Percentiles rank a stretch among this genome's conserved stretches.
These are phyloP conservation scores for Tragelaphus buxtoni DNA, from an alignment of 2,113 vertebrate species.

Conservation along the genomic window DNA sequence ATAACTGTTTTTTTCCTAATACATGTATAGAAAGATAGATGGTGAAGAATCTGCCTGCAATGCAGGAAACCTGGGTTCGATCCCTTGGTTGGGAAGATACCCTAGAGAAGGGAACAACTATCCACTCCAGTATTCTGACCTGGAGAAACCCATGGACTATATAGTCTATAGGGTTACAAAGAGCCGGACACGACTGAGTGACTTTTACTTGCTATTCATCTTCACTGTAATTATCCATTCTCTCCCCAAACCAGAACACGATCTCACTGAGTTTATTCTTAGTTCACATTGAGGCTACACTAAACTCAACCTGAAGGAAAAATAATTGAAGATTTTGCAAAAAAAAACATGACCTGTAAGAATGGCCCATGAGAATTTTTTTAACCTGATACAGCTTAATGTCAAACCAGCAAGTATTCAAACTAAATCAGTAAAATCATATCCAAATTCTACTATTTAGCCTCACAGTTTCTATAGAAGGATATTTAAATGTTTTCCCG, in stretches of 20 bases:
- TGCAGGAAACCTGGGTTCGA: not conserved
- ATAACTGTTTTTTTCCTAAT: not conserved
- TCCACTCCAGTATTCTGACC: not conserved
- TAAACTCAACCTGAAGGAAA: not conserved
- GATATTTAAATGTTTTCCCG: conserved; percentile 69
- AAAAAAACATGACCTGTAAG: not conserved
- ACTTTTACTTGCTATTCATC: not conserved
- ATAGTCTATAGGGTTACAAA: not conserved
- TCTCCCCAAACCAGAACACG: not conserved
- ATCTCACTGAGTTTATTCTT: not conserved
- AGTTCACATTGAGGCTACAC: not conserved
- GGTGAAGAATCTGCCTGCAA: not conserved
- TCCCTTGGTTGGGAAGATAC: not conserved
- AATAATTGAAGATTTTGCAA: not conserved
- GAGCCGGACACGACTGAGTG: fast-evolving
- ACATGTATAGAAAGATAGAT: not conserved
- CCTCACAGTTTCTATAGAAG: conserved; percentile 86
- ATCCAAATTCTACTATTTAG: conserved; percentile 70
- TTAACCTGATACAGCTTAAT: conserved; percentile 81
- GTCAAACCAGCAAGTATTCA: conserved; percentile 84
- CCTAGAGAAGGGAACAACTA: not conserved
- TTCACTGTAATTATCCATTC: not conserved
- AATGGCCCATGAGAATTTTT: not conserved
- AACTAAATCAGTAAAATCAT: conserved; percentile 76
- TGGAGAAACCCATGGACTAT: not conserved